These are phyloP conservation scores for Marcusenius ussheri DNA, from an alignment of 2,113 vertebrate species.

Conservation along the genomic window DNA sequence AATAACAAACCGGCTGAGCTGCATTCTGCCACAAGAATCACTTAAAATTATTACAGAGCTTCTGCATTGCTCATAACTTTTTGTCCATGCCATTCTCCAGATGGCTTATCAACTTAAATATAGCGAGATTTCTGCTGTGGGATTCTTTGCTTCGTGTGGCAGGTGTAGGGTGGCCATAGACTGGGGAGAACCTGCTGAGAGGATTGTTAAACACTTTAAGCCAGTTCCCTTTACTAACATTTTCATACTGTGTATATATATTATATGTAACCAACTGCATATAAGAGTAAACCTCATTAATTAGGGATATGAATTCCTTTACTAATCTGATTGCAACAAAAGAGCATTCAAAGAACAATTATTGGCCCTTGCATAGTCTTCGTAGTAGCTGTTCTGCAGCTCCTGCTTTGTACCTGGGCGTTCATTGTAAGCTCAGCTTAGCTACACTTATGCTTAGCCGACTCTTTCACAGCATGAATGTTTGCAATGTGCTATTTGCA, in stretches of 20 bases:
- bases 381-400: not conserved
- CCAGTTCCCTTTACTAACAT: not conserved
- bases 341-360: not conserved
- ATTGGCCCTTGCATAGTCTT: not conserved
- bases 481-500: not conserved
- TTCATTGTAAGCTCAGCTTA: not conserved
- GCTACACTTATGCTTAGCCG: not conserved
- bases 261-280: not conserved
- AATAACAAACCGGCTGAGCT: not conserved
- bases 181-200: not conserved
- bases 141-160: not conserved
- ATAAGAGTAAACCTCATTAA: not conserved
- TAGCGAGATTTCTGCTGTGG: not conserved
- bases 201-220: not conserved
- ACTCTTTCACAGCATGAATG: not conserved
- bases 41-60: not conserved
- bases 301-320: not conserved
- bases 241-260: not conserved
- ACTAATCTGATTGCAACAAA: not conserved
- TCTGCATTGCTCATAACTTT: not conserved
- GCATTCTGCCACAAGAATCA: not conserved
- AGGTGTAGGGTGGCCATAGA: too few relatives aligned
- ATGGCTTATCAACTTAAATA: not conserved
- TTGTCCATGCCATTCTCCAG: not conserved
- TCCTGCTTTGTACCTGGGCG: not conserved